These are phyloP conservation scores for Aspidiotus rigidus DNA, from an alignment of 2,888 invertebrate genomes.

Conservation along the genomic window DNA sequence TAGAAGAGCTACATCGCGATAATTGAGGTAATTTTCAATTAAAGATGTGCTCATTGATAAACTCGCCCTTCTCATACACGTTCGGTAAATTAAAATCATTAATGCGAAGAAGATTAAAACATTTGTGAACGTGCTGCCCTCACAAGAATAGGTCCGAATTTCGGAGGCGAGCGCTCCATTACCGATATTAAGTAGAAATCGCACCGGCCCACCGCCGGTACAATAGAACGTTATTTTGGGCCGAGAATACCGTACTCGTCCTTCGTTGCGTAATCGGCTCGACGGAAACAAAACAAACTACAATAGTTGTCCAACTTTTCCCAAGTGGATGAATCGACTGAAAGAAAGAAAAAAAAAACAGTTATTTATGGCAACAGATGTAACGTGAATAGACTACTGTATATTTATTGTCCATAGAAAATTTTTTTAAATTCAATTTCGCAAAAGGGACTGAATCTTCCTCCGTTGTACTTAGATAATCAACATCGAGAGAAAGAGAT, in stretches of 20 bases:
- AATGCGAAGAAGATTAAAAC: not conserved
- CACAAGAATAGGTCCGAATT: slow-evolving; percentile 17
- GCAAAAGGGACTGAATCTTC: not conserved
- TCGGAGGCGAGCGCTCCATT: slow-evolving; percentile 4
- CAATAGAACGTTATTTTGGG: slow-evolving; percentile 13
- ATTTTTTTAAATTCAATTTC: slow-evolving; percentile 4
- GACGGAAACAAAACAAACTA: not conserved
- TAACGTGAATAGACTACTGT: not conserved
- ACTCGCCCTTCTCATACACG: not conserved
- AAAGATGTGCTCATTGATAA: slow-evolving; percentile 10
- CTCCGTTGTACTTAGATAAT: not conserved
- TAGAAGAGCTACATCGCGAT: not conserved
- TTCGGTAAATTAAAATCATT: slow-evolving; percentile 20
- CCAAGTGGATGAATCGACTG: slow-evolving; percentile 1
- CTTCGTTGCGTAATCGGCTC: not conserved
- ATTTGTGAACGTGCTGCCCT: not conserved
- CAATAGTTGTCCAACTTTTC: slow-evolving; percentile 3
- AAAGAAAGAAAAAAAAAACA: not conserved
- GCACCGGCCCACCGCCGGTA: not conserved
- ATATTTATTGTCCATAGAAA: not conserved
- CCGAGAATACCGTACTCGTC: not conserved
- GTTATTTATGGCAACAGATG: not conserved
- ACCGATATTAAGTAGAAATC: slow-evolving; percentile 1
- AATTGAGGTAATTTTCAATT: slow-evolving; percentile 19
- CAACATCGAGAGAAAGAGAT: slow-evolving; percentile 1